These are phyloP conservation scores for Nipponia nippon DNA, from an alignment of 2,113 vertebrate genomes.

Conservation along the genomic window DNA sequence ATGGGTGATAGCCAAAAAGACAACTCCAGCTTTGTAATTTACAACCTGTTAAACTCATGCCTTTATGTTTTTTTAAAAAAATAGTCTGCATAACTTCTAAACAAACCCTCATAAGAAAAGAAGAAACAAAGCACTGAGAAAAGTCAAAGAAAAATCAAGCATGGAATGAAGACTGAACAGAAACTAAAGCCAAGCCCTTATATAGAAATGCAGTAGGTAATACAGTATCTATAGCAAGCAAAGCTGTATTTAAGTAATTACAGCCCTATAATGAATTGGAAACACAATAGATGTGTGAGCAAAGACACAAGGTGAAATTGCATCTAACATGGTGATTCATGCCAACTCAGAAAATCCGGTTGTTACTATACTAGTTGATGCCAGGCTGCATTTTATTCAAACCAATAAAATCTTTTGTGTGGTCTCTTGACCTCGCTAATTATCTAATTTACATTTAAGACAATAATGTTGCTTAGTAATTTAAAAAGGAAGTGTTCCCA, in stretches of 20 bases:
- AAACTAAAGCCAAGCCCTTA: background rate
- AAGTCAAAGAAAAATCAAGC: background rate
- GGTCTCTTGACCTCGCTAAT: slow-evolving; percentile 35
- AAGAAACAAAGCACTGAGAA: background rate
- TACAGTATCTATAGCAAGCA: background rate
- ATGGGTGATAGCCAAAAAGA: background rate
- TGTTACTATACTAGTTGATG: background rate
- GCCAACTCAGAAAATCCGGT: slow-evolving; percentile 3
- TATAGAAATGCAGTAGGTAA: background rate
- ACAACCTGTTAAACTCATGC: background rate
- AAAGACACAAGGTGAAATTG: background rate
- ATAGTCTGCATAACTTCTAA: background rate
- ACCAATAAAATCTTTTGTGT: slow-evolving; percentile 58
- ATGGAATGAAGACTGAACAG: background rate
- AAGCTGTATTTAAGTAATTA: background rate
- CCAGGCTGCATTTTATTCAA: slow-evolving; percentile 55
- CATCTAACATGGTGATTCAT: slow-evolving; percentile 12
- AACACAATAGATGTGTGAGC: background rate
- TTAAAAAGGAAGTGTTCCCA: slow-evolving; percentile 47
- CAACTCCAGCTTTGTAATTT: background rate
- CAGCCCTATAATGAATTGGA: background rate
- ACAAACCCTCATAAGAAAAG: background rate
- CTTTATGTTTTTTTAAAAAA: background rate
- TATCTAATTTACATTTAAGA: slow-evolving; percentile 58
- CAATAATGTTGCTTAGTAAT: slow-evolving; percentile 34